phyloP scores from a whole-genome alignment of 2,888 invertebrate species.

The Spisula solida region DNA sequence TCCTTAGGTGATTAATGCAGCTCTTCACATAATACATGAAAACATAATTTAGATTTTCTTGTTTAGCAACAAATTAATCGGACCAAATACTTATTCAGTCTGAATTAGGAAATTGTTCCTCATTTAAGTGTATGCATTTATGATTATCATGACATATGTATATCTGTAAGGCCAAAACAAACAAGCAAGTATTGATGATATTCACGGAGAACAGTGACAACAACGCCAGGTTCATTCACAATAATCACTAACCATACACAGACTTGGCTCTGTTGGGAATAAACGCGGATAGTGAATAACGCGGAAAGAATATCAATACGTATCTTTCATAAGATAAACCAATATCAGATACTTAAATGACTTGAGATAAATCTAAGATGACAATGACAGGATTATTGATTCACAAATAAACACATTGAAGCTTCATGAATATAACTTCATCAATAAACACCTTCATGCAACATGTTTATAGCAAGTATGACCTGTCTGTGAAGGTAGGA shows the following conservation, averaged over 20 bases:
- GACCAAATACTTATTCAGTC: too few species aligned
- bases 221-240: not conserved
- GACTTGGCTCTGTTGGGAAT: not conserved
- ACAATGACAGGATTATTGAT: not conserved
- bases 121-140: too few species aligned
- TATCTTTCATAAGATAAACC: not conserved
- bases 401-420: not conserved
- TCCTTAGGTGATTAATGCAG: too few species aligned
- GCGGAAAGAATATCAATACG: not conserved
- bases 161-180: too few species aligned
- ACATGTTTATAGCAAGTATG: not conserved
- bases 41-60: too few species aligned
- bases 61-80: too few species aligned
- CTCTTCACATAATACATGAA: too few species aligned
- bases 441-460: not conserved
- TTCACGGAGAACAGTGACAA: not conserved
- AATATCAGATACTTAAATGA: not conserved
- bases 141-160: too few species aligned
- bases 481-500: too few species aligned
- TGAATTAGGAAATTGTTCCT: too few species aligned
- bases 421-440: not conserved
- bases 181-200: not conserved
- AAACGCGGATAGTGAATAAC: not conserved
- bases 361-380: not conserved
- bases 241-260: not conserved